Base-by-base conservation (phyloP, 2,797 vertebrate species). In the Microctenopoma stevenorrisi region DNA sequence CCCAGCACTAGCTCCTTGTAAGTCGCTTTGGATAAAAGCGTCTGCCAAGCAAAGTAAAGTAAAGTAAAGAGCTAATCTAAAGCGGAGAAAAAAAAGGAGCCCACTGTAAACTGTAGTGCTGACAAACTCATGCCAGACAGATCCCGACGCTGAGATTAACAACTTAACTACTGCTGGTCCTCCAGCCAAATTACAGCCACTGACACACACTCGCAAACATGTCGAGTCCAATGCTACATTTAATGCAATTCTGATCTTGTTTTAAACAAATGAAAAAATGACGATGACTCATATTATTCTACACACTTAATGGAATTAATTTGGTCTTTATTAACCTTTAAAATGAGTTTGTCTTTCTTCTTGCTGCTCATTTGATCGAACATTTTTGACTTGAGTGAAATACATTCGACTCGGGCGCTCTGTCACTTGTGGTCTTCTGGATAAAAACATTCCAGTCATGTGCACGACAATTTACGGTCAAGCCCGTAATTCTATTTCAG, bases 61-160 rank as follows among this genome's bases (percentile, higher is more conserved):
- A 18, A 18, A 18, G 18, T 56, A 66, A 76, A 18, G 37, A 69
- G 50, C 74, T 64, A 11, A 47, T 59, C 37, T 56, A 33, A 62
- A 75, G 78, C 57, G 60, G 76, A 81, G 81, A 82, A 82, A 88
- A 80, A 57, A 38, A 38, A 38, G 7, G 61, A 51, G 33, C 47
- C 68, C 69, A 72, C 54, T 85, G 75, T 84, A 58, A 69, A 38
- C 68, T 64, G 63, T 51, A 58, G 28, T 46, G 83, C 82, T 75
- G 82, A 90, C 82, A 82, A 48, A 18, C 78, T 81, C 49, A 73
- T 70, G 86, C 85, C 89, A 91, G 84, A 89, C 81, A 78, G 89
- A 91, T 88, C 78, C 76, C 64, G 71, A 87, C 14, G 64, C 73
- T 72, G 63, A 91, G 87, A 94, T 92, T 88, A 91, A 83, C 81